Evolutionary conservation across 2,797 vertebrate genomes (phyloP).

Genomic region (Thaleichthys pacificus): DNA sequence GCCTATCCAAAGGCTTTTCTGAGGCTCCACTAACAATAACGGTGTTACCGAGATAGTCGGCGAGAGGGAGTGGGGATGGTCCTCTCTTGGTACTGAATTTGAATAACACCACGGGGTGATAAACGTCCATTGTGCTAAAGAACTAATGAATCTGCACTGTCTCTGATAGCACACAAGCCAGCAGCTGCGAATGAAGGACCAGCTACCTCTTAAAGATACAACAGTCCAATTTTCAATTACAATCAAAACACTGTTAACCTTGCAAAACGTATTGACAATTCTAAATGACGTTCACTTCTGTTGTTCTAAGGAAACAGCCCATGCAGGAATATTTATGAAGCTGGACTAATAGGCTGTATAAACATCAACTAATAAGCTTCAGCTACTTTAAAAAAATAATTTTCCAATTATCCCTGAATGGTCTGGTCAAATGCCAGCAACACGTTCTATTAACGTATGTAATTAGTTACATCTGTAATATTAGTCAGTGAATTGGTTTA

Average conservation of each 20-base stretch:
- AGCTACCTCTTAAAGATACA: slow-evolving; percentile 94
- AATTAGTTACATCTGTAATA: no score
- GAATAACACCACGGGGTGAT: slow-evolving; percentile 95
- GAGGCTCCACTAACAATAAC: slow-evolving; percentile 84
- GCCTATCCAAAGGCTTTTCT: slow-evolving; percentile 78
- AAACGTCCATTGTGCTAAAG: slow-evolving; percentile 95
- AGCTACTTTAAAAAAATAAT: not conserved
- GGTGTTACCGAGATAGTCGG: slow-evolving; percentile 78
- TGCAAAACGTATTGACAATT: slow-evolving; percentile 39
- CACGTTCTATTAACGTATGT: not conserved
- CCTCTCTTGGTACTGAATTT: slow-evolving; percentile 95
- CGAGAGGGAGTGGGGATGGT: slow-evolving; percentile 84
- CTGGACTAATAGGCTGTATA: not conserved
- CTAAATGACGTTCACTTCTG: slow-evolving; percentile 39
- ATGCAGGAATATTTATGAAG: not conserved
- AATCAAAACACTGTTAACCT: slow-evolving; percentile 60
- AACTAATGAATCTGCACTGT: slow-evolving; percentile 93
- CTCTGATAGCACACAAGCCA: slow-evolving; percentile 75
- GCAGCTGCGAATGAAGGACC: slow-evolving; percentile 85
- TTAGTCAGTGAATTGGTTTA: no score
- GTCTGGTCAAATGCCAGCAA: not conserved
- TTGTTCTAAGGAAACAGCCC: not conserved
- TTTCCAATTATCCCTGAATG: not conserved
- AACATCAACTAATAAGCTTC: not conserved
- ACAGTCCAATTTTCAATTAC: slow-evolving; percentile 67